A percentile compares a stretch with the other conserved stretches of the same genome.
Conservation (phyloP, 2,113 vertebrate species). For the Albula goreensis region DNA sequence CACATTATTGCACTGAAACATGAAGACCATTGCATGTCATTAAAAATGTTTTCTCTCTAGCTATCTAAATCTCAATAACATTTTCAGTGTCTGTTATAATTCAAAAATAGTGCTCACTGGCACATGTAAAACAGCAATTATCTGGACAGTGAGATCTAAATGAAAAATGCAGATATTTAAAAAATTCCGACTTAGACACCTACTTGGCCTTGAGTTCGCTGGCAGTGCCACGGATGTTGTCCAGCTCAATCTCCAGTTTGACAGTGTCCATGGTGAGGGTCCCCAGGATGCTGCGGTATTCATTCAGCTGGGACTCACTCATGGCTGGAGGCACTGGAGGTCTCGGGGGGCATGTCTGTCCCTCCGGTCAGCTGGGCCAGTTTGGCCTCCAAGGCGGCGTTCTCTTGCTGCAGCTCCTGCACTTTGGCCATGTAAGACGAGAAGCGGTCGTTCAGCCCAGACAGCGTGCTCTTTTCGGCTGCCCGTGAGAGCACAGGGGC, state of each 20-base stretch:
- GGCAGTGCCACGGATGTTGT: constrained; percentile 56
- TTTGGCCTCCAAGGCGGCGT: constrained; percentile 54
- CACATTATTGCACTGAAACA: background rate
- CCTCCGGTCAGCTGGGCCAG: constrained; percentile 56
- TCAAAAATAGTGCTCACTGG: too few species aligned
- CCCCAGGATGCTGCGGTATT: constrained; percentile 52
- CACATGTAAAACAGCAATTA: too few species aligned
- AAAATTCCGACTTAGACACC: constrained; percentile 20
- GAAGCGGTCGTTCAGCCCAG: constrained; percentile 57
- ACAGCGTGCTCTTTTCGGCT: constrained; percentile 52
- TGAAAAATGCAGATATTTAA: background rate
- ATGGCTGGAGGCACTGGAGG: constrained; percentile 32
- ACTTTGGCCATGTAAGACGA: constrained; percentile 56
- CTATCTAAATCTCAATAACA: too few species aligned
- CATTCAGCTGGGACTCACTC: constrained; percentile 57
- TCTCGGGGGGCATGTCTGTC: constrained; percentile 40
- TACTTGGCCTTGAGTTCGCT: constrained; percentile 62
- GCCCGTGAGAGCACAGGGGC: constrained; percentile 47
- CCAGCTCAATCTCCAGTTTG: constrained; percentile 57
- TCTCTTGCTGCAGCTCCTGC: constrained; percentile 52
- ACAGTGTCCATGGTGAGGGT: constrained; percentile 55
- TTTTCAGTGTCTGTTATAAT: too few species aligned
- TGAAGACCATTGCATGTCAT: background rate
- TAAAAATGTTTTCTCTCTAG: too few species aligned
- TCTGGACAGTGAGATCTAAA: too few species aligned